Conservation (phyloP, 2,888 invertebrate species). For the Nomada fabriciana region DNA sequence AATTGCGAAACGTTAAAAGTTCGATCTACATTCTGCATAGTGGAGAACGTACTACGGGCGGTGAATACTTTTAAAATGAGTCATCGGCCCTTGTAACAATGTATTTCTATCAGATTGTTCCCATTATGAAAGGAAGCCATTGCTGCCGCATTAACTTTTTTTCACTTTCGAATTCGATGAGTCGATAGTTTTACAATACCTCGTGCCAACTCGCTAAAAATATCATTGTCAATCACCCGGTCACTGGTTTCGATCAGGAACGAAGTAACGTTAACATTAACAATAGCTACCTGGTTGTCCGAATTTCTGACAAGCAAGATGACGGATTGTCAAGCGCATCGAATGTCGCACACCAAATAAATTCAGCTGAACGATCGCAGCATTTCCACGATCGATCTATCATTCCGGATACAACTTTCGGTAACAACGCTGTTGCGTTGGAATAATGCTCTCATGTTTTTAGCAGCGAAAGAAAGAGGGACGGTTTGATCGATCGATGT, state of each 20-base stretch:
- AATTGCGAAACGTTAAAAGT: not conserved
- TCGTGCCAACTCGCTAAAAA: conserved; percentile 1
- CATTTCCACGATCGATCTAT: no score
- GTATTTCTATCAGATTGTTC: conserved; percentile 27
- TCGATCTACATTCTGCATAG: not conserved
- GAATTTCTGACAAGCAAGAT: conserved; percentile 2
- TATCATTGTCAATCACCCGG: conserved; percentile 18
- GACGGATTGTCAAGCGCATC: conserved; percentile 4
- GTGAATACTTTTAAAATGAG: conserved; percentile 67
- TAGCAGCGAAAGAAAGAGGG: not conserved
- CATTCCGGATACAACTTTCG: conserved; percentile 3
- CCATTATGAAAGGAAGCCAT: conserved; percentile 29
- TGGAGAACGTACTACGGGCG: conserved; percentile 25
- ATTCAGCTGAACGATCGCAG: no score
- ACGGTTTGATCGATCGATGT: conserved; percentile 28
- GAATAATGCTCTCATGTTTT: not conserved
- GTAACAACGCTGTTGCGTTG: not conserved
- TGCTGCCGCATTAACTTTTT: not conserved
- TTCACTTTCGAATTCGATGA: not conserved
- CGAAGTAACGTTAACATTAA: conserved; percentile 5
- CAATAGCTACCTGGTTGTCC: not conserved
- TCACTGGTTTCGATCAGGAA: conserved; percentile 32
- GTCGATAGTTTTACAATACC: no score
- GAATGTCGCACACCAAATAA: no score
- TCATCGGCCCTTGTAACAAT: conserved; percentile 56